Percentiles rank a stretch among this genome's conserved stretches.
Evolutionary conservation across 2,888 invertebrate species (phyloP).

Genomic region (Oligia latruncula): DNA sequence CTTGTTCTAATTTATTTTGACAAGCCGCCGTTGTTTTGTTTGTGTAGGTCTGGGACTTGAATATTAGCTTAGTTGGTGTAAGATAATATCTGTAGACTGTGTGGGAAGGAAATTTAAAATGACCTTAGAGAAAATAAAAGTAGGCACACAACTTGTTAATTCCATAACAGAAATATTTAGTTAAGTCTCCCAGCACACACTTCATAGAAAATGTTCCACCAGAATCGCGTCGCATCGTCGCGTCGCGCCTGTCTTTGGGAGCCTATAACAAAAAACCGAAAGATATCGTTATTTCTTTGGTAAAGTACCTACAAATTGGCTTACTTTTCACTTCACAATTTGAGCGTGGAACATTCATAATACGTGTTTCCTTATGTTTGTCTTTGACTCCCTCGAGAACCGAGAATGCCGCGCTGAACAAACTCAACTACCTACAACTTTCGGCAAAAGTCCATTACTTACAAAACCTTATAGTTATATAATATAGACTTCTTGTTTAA

Average conservation of each 20-base stretch:
- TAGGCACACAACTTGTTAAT: conserved; percentile 22
- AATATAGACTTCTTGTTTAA: conserved; percentile 51
- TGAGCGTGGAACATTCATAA: conserved; percentile 54
- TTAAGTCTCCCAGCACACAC: not conserved
- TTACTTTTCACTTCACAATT: conserved; percentile 63
- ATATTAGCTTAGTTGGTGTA: conserved; percentile 48
- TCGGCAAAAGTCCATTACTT: conserved; percentile 47
- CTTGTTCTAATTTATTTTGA: conserved; percentile 57
- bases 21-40: conserved; percentile 54
- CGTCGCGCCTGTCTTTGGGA: not conserved
- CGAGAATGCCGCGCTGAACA: conserved; percentile 38
- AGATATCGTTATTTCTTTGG: conserved; percentile 30
- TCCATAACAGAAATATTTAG: conserved; percentile 27
- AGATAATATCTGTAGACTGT: conserved; percentile 49
- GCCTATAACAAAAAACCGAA: conserved; percentile 16
- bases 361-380: conserved; percentile 67
- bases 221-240: not conserved
- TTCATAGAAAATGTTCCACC: not conserved
- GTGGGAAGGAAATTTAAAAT: conserved; percentile 32
- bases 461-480: conserved; percentile 44
- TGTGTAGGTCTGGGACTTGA: conserved; percentile 47
- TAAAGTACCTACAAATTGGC: conserved; percentile 13
- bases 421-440: conserved; percentile 54
- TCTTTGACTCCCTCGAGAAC: conserved; percentile 53
- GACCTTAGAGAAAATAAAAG: conserved; percentile 25